Evolutionary conservation across 2,888 invertebrate species (phyloP).

Genomic region (Vanessa cardui): DNA sequence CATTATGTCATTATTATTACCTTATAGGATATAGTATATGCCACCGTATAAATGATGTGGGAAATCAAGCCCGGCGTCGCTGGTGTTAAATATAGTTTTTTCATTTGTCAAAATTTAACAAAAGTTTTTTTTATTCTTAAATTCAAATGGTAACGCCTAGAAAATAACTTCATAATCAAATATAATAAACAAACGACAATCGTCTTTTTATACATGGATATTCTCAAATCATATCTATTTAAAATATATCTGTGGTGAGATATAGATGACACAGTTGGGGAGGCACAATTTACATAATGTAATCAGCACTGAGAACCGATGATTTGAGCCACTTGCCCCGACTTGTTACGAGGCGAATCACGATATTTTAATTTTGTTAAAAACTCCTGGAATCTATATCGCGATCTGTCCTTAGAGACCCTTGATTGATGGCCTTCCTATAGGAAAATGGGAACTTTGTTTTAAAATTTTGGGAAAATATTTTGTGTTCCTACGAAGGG

Average conservation of each 20-base stretch:
- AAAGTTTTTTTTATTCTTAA: too few relatives aligned
- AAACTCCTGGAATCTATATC: slow-evolving; percentile 54
- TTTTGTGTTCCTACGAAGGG: neutral
- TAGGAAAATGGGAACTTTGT: slow-evolving; percentile 40
- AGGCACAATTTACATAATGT: slow-evolving; percentile 73
- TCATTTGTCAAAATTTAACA: too few relatives aligned
- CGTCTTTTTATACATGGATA: too few relatives aligned
- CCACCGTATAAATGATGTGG: too few relatives aligned
- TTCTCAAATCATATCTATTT: slow-evolving; percentile 27
- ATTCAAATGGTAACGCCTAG: too few relatives aligned
- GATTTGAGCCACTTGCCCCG: slow-evolving; percentile 60
- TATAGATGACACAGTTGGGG: slow-evolving; percentile 64
- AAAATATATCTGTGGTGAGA: slow-evolving; percentile 49
- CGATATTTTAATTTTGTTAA: slow-evolving; percentile 71
- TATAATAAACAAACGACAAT: too few relatives aligned
- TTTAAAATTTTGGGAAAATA: neutral
- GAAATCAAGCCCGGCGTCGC: too few relatives aligned
- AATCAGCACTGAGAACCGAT: slow-evolving; percentile 71
- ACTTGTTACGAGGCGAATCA: slow-evolving; percentile 57
- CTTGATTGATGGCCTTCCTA: slow-evolving; percentile 46
- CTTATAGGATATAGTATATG: too few relatives aligned
- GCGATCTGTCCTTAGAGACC: slow-evolving; percentile 43
- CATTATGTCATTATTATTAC: too few relatives aligned
- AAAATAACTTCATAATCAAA: too few relatives aligned
- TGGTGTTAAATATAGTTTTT: too few relatives aligned